Evolutionary conservation across 1,140 invertebrate species (phyloP), one percentile per base, ranked within the genome.

Genomic region (Camponotus vicinus): DNA sequence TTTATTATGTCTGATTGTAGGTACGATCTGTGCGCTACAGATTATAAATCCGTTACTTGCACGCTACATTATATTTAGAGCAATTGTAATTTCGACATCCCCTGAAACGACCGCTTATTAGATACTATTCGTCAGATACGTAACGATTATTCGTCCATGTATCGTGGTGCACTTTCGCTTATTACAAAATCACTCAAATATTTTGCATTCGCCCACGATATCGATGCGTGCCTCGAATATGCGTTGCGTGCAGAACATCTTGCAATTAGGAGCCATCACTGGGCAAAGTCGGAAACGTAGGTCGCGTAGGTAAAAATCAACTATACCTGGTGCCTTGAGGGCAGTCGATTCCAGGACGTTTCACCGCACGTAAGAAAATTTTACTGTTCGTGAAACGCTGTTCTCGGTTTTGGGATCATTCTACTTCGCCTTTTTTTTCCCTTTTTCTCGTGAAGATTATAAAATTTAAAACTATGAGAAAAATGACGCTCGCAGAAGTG

Each of bases 181-280:
- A 57, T 90, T 90, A 55, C 76, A 64, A 89, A 85, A 90, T 76
- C 63, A 34, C 55, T 76, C 37, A 6, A 11, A 34, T 55, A 66
- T 83, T 89, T 89, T 59, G 79, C 66, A 82, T 77, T 18, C 45
- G 27, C 40, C 59, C 49, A 71, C 55, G 27, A 55, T 70, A 42
- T 8, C 64, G 73, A 42, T 15, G 32, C 49, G 40, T 45, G 79
- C 78, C 15, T 21, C 67, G 21, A 5, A 66, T 40, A 55, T 34
- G 78, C 78, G 40, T 82, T 82, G 79, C 79, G 79, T 83, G 79
- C 32, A 15, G 55, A 2, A 8, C 61, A 55, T 83, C 69, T 73
- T 75, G 69, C 79, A 83, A 83, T 83, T 83, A 83, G 40, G 42
- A 45, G 27, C 49, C 69, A 83, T 75, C 57, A 27, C n/a, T n/a